A percentile compares a stretch with the other conserved stretches of the same genome.
Conservation (phyloP, 92 coral and sea anemone species). For the Umimayanthus kanabou region DNA sequence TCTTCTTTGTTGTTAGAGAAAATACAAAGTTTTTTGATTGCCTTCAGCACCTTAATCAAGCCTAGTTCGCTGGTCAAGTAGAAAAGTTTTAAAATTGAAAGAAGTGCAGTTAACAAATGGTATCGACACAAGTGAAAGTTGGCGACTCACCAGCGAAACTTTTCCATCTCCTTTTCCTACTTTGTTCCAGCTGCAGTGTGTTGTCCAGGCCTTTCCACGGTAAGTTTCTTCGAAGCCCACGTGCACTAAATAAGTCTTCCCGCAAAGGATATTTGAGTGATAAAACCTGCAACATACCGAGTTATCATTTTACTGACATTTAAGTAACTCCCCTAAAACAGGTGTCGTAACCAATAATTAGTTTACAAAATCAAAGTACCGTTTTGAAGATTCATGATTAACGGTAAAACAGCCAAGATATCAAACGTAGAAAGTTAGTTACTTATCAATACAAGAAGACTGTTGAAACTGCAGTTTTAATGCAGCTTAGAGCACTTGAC, state of each 20-base stretch:
- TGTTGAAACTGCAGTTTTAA: background rate
- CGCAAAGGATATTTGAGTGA: background rate
- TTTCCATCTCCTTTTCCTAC: background rate
- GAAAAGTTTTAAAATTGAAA: background rate
- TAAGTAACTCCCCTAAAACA: background rate
- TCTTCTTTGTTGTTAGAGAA: background rate
- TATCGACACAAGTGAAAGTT: background rate
- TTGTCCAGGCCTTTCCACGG: conserved; percentile 14
- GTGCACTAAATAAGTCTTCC: no score
- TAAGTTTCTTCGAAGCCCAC: background rate
- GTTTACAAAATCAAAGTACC: background rate
- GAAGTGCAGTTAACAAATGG: background rate
- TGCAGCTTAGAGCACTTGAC: background rate
- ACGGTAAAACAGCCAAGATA: no score
- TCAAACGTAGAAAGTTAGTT: background rate
- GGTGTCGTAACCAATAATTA: no score
- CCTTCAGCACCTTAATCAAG: background rate
- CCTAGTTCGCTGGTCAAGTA: background rate
- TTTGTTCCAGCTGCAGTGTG: background rate
- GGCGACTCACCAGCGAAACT: background rate
- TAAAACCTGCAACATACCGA: background rate
- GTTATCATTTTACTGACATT: no score
- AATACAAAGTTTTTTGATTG: background rate
- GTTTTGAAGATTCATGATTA: no score
- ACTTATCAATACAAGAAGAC: background rate